phyloP scores from a whole-genome alignment of 2,113 vertebrate species.

The Arvicanthis niloticus region DNA sequence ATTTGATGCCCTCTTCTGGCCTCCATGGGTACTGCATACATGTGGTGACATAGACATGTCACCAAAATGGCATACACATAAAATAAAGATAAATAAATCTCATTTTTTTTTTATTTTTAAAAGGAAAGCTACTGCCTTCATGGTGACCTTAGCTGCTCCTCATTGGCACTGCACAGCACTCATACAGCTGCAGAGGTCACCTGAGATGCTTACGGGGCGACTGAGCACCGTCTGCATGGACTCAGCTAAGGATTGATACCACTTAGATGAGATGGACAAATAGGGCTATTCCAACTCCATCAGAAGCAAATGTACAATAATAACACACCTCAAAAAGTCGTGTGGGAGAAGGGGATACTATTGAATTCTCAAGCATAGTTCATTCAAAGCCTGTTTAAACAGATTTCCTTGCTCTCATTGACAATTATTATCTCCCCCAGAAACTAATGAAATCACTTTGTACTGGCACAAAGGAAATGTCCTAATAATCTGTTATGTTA shows the following conservation, averaged over 20 bases:
- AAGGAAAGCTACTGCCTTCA: not conserved
- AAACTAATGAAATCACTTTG: not conserved
- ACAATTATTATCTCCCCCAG: not conserved
- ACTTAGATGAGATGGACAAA: not conserved
- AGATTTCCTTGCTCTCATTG: not conserved
- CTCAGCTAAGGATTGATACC: too few relatives aligned
- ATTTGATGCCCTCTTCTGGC: not conserved
- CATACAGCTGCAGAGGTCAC: not conserved
- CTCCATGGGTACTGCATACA: not conserved
- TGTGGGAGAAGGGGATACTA: rapidly evolving
- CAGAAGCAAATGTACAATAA: not conserved
- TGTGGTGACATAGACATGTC: not conserved
- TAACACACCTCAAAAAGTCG: not conserved
- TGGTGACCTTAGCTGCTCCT: not conserved
- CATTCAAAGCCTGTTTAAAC: not conserved
- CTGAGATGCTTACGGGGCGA: rapidly evolving
- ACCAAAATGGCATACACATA: not conserved
- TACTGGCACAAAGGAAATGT: not conserved
- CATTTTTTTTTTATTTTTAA: not conserved
- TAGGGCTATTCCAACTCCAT: not conserved
- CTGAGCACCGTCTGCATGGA: not conserved
- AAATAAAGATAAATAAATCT: not conserved
- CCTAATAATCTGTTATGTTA: not conserved
- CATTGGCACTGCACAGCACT: rapidly evolving
- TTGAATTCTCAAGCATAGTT: not conserved